These are phyloP conservation scores for Archaeoteleia sp. DNA, from an alignment of 2,888 invertebrate species.

Conservation along the genomic window DNA sequence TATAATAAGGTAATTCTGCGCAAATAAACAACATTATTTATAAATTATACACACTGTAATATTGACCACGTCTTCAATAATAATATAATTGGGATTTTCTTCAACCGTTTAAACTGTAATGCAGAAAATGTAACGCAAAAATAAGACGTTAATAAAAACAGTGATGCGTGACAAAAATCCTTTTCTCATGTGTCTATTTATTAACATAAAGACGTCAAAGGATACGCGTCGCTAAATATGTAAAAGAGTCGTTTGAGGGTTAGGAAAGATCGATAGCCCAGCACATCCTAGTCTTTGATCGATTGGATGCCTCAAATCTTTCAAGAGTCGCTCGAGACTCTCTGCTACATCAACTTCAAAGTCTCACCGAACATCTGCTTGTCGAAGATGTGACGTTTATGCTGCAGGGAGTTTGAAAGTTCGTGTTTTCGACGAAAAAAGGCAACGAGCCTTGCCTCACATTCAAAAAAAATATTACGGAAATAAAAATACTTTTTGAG, in stretches of 20 bases:
- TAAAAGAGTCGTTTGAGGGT: conserved; percentile 24
- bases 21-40: too few relatives aligned
- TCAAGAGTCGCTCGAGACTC: conserved; percentile 25
- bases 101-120: neutral
- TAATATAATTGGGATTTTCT: too few relatives aligned
- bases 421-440: conserved; percentile 23
- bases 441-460: conserved; percentile 35
- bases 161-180: conserved; percentile 34
- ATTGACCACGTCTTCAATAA: too few relatives aligned
- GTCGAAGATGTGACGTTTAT: conserved; percentile 2
- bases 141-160: conserved; percentile 23
- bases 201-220: conserved; percentile 50
- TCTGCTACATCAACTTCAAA: conserved; percentile 43
- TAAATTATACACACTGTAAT: too few relatives aligned
- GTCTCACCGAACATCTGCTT: conserved; percentile 49
- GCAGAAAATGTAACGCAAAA: too few relatives aligned
- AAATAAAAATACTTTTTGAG: neutral
- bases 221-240: conserved; percentile 42
- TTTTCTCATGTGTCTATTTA: conserved; percentile 24
- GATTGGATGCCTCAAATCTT: conserved; percentile 49
- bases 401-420: conserved; percentile 15
- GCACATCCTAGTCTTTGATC: conserved; percentile 36
- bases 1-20: too few relatives aligned
- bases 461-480: conserved; percentile 14
- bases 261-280: conserved; percentile 36